Evolutionary conservation across 2,888 invertebrate genomes (phyloP), one percentile per base, ranked within the genome.

Genomic region (Plebejus melissa): DNA sequence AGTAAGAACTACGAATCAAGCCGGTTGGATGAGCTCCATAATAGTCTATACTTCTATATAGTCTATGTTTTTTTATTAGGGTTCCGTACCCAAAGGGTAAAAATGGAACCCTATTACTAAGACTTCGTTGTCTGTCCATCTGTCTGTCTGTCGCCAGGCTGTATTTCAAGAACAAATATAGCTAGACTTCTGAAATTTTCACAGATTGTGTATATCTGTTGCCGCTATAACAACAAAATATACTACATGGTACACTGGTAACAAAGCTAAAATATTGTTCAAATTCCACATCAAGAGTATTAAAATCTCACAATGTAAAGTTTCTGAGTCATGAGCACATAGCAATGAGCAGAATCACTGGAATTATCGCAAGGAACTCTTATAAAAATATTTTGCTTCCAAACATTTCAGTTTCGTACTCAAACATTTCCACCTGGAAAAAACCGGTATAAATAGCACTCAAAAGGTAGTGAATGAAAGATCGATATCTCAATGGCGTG

Each of bases 401-500:
- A 13, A 50, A 50, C 22, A 13, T 0, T 0, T 2, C 9, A 16
- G 16, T 54, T 54, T 54, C 54, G 7, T 65, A 65, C 28, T 65
- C 1, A 28, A 65, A 28, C 28, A 32, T 28, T 65, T 65, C 32
- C 9, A 65, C 16, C 65, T 65, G 65, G 28, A 36, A 65, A 60
- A 46, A 65, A 32, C 5, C 32, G 65, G 13, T 22, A 22, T 36
- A 46, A 46, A 46, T 28, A 32, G 65, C 65, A 32, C 65, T 36
- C 13, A 32, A 65, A 65, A 65, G 32, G n/a, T 5, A 72, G 54
- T 54, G 50, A 50, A 72, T 54, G 54, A 16, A 50, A 71, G 72
- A 54, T 72, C 72, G 50, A 72, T 72, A 72, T 72, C 50, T 72
- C 41, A 54, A 72, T 54, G 54, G 32, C 54, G 72, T 50, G 22